Base-by-base conservation (phyloP, 2,888 invertebrate genomes). In the Agriotes lineatus region DNA sequence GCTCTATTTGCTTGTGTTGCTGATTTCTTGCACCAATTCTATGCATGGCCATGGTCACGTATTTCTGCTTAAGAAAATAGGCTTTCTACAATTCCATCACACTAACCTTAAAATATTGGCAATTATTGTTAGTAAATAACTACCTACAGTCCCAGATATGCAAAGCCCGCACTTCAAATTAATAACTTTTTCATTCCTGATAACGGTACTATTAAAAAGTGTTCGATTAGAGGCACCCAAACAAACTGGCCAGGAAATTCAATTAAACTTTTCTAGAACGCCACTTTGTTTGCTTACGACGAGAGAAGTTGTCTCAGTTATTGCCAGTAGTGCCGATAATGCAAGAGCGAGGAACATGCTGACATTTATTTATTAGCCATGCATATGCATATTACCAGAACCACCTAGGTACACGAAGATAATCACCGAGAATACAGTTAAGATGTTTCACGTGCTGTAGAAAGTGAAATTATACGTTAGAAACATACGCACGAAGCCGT, bases 401-500 rank as follows among this genome's bases (percentile, higher is more conserved):
- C 19, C 50, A 30, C 50, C 12, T 9, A 25, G 30, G 22, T 10
- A 50, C 50, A 14, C 30, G 30, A 9, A 50, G 2, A 18, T 33
- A 52, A 16, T 9, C 33, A 52, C 52, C 18, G 33, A 35, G 2
- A 33, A 12, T 52, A 52, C 52, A 30, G 52, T 52, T 52, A n/a
- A 52, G 52, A 52, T 25, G 25, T 16, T 18, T 52, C 18, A 33
- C 52, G 33, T 52, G 33, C 16, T 33, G 10, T 16, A 19, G 52
- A 52, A 52, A 52, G 52, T 52, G 52, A 52, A 52, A 52, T 33
- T 18, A 12, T 6, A 30, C 35, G 52, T 33, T 33, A 30, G 33
- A 33, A 25, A 14, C 19, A 52, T 52, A 52, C 33, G 33, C 52
- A 19, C 52, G 33, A 52, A 20, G 52, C 52, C 52, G 52, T 52